Conservation (phyloP, 2,888 invertebrate species). For the Drosophila melanosoma region DNA sequence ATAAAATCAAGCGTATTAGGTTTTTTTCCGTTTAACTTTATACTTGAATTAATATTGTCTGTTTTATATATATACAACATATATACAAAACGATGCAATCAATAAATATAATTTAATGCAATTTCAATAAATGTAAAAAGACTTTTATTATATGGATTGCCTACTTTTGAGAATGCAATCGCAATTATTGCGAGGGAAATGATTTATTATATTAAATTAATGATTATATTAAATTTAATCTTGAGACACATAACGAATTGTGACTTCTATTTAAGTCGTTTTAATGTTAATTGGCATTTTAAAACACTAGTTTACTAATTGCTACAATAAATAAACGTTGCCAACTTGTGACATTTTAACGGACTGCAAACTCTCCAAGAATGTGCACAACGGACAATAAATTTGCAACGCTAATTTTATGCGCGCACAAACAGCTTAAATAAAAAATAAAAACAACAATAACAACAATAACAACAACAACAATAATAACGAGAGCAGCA, state of each 20-base stretch:
- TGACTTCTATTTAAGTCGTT: background rate
- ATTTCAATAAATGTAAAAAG: slow-evolving; percentile 43
- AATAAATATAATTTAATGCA: slow-evolving; percentile 80
- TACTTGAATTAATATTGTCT: slow-evolving; percentile 38
- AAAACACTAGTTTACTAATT: background rate
- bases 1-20: slow-evolving; percentile 31
- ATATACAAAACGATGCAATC: slow-evolving; percentile 63
- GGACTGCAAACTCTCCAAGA: slow-evolving; percentile 31
- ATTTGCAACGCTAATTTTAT: slow-evolving; percentile 69
- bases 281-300: slow-evolving; percentile 1
- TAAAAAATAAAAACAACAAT: slow-evolving; percentile 7
- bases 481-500: slow-evolving; percentile 35
- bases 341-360: slow-evolving; percentile 58
- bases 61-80: slow-evolving; percentile 61
- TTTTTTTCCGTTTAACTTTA: slow-evolving; percentile 25
- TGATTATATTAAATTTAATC: too few relatives aligned
- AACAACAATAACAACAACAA: slow-evolving; percentile 10
- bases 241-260: background rate
- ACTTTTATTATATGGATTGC: background rate
- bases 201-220: background rate
- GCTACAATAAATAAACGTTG: slow-evolving; percentile 36
- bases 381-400: slow-evolving; percentile 62
- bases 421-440: slow-evolving; percentile 43
- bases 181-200: background rate
- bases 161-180: too few relatives aligned